Conservation (phyloP, 2,113 vertebrate genomes). For the Macrotus californicus region DNA sequence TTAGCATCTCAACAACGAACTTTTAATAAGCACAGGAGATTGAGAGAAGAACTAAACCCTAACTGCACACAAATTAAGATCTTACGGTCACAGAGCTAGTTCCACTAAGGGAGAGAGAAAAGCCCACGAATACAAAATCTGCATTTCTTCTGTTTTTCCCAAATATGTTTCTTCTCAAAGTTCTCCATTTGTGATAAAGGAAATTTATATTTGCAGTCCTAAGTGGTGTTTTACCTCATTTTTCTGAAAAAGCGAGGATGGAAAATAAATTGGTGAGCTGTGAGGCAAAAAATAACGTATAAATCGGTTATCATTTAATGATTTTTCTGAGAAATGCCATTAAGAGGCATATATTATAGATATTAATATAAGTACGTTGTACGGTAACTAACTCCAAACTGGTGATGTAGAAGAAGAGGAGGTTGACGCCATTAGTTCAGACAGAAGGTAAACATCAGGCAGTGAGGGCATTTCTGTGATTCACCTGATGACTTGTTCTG, state of each 20-base stretch:
- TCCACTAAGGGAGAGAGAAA: not conserved
- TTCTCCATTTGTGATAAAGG: conserved; percentile 1
- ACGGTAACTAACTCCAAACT: not conserved
- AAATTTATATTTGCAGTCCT: not conserved
- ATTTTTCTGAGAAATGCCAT: not conserved
- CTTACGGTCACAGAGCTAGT: not conserved
- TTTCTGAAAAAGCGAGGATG: not conserved
- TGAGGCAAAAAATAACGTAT: not conserved
- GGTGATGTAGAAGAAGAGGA: not conserved
- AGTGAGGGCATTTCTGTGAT: not conserved
- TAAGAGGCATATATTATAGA: not conserved
- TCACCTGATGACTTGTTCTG: not conserved
- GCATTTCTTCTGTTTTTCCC: not conserved
- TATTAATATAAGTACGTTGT: not conserved
- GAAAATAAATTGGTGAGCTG: not conserved
- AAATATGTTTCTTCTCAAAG: conserved; percentile 15
- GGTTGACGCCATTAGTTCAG: not conserved
- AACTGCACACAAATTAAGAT: not conserved
- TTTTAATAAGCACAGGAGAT: not conserved
- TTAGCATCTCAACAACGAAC: not conserved
- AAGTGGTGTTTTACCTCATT: not conserved
- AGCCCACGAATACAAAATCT: not conserved
- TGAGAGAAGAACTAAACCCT: not conserved
- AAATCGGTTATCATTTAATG: not conserved
- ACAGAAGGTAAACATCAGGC: not conserved